Base-by-base conservation (phyloP, 2,888 invertebrate genomes). In the Dicyrtomina minuta region DNA sequence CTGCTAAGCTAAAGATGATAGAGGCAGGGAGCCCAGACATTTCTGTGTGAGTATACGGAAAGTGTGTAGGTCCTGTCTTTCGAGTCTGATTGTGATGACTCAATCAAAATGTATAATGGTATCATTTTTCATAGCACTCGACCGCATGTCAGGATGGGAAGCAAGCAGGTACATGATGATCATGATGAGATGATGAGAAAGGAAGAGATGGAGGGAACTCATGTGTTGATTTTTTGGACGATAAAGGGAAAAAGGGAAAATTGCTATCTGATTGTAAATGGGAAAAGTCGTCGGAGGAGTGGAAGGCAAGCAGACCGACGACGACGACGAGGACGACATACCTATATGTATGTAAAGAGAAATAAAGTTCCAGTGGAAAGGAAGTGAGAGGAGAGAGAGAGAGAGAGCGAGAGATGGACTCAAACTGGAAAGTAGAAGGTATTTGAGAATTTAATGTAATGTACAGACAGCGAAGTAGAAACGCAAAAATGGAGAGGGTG, bases 401-500 rank as follows among this genome's bases (percentile, higher is more conserved):
- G 59, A 22, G 49, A 24, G 33, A 41, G 70, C 12, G 64, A 65
- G 65, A 65, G 65, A 65, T 49, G 65, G 58, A 70, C 49, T 56
- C 55, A 43, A 61, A 68, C 51, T 55, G 33, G 49, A 67, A 60
- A 67, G 59, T 67, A 49, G 70, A 66, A 73, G 69, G 71, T 71
- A 74, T 74, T 74, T 70, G 70, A 68, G 73, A 72, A 74, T 74
- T 74, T 72, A 70, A 71, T 73, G 73, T 73, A 73, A 70, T 70
- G 73, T 72, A 65, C 46, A 65, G 68, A 56, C n/a, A 68, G 39
- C 33, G 39, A 58, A 22, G 39, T 27, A 44, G 44, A 26, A 24
- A 51, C 41, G 33, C 22, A 65, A 39, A 53, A 39, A 66, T 56
- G 53, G 65, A 56, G 66, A 69, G 69, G 73, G 71, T 71, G 60